A percentile compares a stretch with the other conserved stretches of the same genome.
Conservation (phyloP, 2,113 vertebrate species). For the Machaerirhynchus nigripectus region DNA sequence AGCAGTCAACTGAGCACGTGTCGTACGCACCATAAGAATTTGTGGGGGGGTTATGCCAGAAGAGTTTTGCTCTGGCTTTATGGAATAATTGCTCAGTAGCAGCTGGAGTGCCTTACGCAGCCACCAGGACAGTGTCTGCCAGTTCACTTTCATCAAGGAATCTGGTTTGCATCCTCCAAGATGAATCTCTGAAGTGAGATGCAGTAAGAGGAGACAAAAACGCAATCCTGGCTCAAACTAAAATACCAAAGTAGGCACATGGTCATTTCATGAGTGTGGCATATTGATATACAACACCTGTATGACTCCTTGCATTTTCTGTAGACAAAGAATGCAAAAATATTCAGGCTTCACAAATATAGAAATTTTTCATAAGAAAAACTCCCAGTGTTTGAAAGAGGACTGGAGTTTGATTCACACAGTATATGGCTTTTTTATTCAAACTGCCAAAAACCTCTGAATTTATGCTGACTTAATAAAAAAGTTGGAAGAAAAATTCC, state of each 20-base stretch:
- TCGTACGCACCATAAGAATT: accelerated
- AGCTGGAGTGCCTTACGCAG: background rate
- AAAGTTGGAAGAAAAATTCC: background rate
- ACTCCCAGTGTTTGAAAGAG: background rate
- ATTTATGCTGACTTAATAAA: background rate
- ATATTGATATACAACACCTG: background rate
- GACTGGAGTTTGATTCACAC: background rate
- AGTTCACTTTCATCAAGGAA: background rate
- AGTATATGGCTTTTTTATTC: background rate
- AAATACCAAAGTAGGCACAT: background rate
- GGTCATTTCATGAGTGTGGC: background rate
- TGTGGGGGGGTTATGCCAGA: background rate
- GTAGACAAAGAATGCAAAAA: background rate
- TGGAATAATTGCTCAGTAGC: background rate
- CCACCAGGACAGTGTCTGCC: background rate
- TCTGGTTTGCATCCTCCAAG: background rate
- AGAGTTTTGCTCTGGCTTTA: background rate
- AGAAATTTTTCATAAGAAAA: background rate
- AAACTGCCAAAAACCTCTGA: background rate
- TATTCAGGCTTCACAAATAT: background rate
- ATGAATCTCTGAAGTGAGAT: background rate
- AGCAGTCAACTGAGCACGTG: accelerated
- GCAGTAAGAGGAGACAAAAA: background rate
- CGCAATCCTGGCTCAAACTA: background rate
- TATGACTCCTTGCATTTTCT: background rate